Conservation (phyloP, 2,113 vertebrate genomes). For the Motacilla alba region DNA sequence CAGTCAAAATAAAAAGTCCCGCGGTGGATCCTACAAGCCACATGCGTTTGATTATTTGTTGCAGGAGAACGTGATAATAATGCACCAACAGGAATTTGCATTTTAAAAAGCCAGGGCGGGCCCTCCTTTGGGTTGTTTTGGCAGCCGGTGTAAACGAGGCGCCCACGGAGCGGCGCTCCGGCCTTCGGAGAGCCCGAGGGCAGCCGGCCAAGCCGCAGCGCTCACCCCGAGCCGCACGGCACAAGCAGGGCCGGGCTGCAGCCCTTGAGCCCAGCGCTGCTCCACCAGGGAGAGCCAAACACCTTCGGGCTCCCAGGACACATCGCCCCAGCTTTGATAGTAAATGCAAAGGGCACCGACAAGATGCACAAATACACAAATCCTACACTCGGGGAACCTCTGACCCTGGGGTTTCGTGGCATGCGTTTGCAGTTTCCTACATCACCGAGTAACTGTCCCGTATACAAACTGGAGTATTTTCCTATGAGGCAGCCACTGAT, state of each 20-base stretch:
- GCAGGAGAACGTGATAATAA: not conserved
- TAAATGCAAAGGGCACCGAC: not conserved
- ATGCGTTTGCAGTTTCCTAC: accelerated
- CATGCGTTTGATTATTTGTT: not conserved
- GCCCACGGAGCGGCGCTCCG: accelerated
- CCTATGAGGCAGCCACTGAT: not conserved
- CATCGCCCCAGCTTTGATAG: not conserved
- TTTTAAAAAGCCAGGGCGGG: not conserved
- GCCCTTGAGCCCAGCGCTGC: not conserved
- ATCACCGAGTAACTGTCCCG: not conserved
- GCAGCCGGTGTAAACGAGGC: accelerated
- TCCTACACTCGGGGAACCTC: not conserved
- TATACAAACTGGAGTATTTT: not conserved
- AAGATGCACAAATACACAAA: accelerated
- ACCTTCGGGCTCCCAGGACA: accelerated
- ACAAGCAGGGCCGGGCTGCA: not conserved
- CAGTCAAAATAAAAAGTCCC: not conserved
- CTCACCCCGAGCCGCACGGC: not conserved
- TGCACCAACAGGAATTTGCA: not conserved
- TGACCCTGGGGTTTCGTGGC: not conserved
- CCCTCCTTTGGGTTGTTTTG: not conserved
- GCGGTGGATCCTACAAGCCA: not conserved
- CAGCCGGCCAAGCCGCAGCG: not conserved
- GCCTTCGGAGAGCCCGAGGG: not conserved
- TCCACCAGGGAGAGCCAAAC: not conserved